phyloP scores from a whole-genome alignment of 2,888 invertebrate genomes.

The Malthinus seriepunctatus region DNA sequence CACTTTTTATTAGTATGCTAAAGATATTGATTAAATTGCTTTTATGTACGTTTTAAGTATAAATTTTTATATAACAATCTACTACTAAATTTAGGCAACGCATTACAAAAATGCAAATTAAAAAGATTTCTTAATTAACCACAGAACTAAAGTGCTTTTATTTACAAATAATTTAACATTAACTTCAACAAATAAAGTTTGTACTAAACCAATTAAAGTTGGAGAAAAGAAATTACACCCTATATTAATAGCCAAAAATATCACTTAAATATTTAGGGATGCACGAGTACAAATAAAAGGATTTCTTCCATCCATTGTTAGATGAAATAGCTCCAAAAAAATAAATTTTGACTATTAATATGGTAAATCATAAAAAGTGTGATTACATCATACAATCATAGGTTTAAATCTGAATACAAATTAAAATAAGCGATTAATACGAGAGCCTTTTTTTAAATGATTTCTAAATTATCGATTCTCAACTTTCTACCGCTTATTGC shows the following conservation, averaged over 20 bases:
- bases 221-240: not conserved
- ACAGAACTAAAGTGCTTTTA: not conserved
- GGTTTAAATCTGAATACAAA: too few species aligned
- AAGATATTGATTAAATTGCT: conserved; percentile 2
- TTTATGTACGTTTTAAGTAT: not conserved
- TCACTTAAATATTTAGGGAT: too few species aligned
- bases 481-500: too few species aligned
- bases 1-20: not conserved
- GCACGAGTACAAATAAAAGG: too few species aligned
- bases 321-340: too few species aligned
- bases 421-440: too few species aligned
- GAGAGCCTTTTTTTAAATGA: too few species aligned
- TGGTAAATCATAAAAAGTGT: too few species aligned
- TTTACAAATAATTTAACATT: not conserved
- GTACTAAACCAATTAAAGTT: not conserved
- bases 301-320: too few species aligned
- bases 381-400: too few species aligned
- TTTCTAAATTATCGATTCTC: too few species aligned
- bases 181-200: conserved; percentile 1
- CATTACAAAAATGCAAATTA: not conserved
- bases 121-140: not conserved
- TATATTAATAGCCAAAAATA: not conserved
- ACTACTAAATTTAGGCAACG: conserved; percentile 4
- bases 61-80: not conserved
- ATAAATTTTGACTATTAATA: too few species aligned